Base-by-base conservation (phyloP, 2,888 invertebrate genomes). In the Eilema griseolum region DNA sequence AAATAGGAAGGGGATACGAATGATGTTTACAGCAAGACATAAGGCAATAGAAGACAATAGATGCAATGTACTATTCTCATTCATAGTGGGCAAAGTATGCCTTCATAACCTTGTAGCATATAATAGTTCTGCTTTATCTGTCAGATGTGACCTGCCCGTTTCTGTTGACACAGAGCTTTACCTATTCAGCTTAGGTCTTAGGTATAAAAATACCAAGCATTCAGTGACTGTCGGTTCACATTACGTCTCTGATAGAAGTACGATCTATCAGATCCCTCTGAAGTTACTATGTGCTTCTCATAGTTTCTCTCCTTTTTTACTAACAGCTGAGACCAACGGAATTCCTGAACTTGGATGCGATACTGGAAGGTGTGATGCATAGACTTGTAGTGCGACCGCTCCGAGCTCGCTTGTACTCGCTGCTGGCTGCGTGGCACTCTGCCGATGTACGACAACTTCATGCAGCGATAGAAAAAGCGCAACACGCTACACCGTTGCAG, bases 281-380 rank as follows among this genome's bases (percentile, higher is more conserved):
- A 52, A n/a, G 7, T n/a, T 52, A n/a, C 52, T 10, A n/a, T 16
- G n/a, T 52, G 46, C 46, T 52, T n/a, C 52, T 52, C 52, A 20
- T 0, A 26, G 26, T 26, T 56, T n/a, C 16, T 16, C 24, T 26
- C 10, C 59, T 26, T 37, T 33, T 37, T 2, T 33, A 64, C 20
- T 84, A 81, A 3, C 95, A 97, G 96, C 95, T 99, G 71, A 98
- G 98, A 88, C 95, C 98, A 3, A 98, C 98, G 74, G 99, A 99
- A 91, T 99, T 99, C 90, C 96, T 99, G 85, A 99, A 99, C 95
- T 96, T 99, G 89, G 99, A 99, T 89, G 98, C 99, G 69, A 99
- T 99, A 82, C 94, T 99, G 83, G 99, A 99, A 93, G 98, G 98
- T 73, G 98, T 99, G 75, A 97, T 99, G 96, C 99, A 99, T 92